phyloP scores from a whole-genome alignment of 2,113 vertebrate genomes.

The Oenanthe melanoleuca region DNA sequence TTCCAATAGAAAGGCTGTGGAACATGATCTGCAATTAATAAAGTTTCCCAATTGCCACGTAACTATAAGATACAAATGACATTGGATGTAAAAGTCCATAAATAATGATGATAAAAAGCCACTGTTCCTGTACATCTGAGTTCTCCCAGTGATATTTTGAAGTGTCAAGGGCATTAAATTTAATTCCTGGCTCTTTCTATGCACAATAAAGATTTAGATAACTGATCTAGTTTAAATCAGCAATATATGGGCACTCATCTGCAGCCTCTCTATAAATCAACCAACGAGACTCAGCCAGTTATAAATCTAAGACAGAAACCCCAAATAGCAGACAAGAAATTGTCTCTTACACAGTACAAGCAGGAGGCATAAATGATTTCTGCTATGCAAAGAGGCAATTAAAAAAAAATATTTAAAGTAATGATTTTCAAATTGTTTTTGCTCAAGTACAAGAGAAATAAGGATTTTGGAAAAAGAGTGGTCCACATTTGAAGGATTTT shows the following conservation, averaged over 20 bases:
- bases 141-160: background rate
- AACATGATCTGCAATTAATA: background rate
- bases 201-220: slow-evolving; percentile 5
- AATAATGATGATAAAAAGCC: background rate
- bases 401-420: background rate
- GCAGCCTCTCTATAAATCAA: background rate
- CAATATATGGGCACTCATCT: background rate
- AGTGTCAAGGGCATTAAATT: background rate
- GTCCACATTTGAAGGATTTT: background rate
- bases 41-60: background rate
- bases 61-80: background rate
- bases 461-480: background rate
- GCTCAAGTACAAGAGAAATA: background rate
- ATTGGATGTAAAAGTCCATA: background rate
- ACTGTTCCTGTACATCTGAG: background rate
- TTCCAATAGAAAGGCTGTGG: background rate
- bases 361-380: background rate
- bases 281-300: background rate
- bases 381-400: background rate
- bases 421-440: background rate
- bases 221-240: background rate
- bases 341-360: background rate
- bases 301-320: background rate
- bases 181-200: slow-evolving; percentile 10
- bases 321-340: background rate